Evolutionary conservation across 2,113 vertebrate genomes (phyloP).

Genomic region (Cyphomyrus discorhynchus): DNA sequence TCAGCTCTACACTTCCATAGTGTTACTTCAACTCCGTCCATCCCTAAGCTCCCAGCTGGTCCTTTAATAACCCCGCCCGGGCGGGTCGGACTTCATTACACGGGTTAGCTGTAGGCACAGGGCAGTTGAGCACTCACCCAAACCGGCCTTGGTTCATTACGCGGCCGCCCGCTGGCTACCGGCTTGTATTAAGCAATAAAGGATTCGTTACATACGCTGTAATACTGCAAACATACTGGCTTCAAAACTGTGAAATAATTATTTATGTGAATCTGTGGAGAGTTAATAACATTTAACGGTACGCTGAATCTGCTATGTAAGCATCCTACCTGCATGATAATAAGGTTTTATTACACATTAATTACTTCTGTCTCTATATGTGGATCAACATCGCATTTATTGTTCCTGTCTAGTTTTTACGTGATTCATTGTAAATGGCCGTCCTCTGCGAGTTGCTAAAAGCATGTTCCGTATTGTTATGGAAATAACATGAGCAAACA

Average conservation of each 20-base stretch:
- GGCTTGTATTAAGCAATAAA: not conserved
- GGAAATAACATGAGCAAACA: not conserved
- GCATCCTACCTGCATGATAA: not conserved
- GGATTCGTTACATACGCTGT: not conserved
- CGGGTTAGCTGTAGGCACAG: not conserved
- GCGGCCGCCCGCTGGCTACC: not conserved
- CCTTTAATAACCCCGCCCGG: not conserved
- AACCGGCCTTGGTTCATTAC: not conserved
- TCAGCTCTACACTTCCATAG: not conserved
- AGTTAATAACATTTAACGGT: not conserved
- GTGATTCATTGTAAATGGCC: not conserved
- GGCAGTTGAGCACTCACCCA: not conserved
- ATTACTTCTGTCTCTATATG: not conserved
- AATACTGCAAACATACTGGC: not conserved
- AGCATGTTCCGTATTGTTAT: not conserved
- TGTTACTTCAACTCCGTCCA: not conserved
- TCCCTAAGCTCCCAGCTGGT: not conserved
- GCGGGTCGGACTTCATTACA: not conserved
- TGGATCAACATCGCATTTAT: not conserved
- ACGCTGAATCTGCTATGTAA: not conserved
- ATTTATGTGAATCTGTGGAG: slow-evolving; percentile 3
- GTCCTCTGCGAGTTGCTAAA: not conserved
- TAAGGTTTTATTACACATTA: not conserved
- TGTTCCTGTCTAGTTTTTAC: not conserved
- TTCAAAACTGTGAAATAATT: not conserved